Evolutionary conservation across 2,113 vertebrate species (phyloP).

Genomic region (Pantherophis guttatus): DNA sequence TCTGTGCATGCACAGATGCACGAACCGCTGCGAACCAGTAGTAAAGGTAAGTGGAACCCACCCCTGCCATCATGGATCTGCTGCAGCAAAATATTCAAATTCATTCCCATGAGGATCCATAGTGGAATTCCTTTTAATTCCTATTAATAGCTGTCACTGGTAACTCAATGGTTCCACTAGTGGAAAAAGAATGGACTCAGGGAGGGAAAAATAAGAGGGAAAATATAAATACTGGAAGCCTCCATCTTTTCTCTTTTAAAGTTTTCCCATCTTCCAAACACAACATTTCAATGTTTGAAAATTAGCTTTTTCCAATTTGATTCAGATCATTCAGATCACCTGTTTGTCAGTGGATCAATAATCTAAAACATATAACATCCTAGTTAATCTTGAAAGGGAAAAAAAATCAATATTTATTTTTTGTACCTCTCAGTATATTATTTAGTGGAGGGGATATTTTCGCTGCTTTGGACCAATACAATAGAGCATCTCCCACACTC

Average conservation of each 20-base stretch:
- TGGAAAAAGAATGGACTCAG: not conserved
- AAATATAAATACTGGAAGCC: not conserved
- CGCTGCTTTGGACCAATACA: not conserved
- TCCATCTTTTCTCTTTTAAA: not conserved
- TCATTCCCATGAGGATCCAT: not conserved
- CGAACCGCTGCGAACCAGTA: no score
- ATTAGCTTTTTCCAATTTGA: not conserved
- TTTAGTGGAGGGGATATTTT: not conserved
- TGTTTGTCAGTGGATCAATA: not conserved
- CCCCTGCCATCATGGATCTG: not conserved
- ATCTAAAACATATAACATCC: not conserved
- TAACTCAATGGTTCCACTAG: not conserved
- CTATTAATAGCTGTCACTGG: not conserved
- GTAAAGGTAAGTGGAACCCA: no score
- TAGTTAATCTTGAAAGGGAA: not conserved
- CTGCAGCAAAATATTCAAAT: not conserved
- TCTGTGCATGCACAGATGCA: no score
- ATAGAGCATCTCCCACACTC: not conserved
- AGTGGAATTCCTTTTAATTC: not conserved
- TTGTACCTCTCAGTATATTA: not conserved
- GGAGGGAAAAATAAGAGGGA: not conserved
- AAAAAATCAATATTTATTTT: not conserved
- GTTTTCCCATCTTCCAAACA: not conserved
- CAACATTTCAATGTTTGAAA: not conserved
- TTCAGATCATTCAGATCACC: not conserved